phyloP scores from a whole-genome alignment of 2,113 vertebrate species.

The Ceuthmochares aereus region DNA sequence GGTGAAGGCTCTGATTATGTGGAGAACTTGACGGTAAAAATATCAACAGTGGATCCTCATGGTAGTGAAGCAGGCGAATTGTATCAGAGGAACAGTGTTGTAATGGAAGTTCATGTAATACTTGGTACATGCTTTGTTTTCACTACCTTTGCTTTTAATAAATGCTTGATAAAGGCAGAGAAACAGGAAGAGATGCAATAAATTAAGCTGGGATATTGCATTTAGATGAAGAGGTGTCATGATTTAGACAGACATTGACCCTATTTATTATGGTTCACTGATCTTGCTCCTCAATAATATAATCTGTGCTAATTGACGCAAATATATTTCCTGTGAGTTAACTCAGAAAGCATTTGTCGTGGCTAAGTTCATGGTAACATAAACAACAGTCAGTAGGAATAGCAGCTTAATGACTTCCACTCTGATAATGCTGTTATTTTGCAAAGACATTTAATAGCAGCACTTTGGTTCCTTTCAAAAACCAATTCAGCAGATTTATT shows the following conservation, averaged over 20 bases:
- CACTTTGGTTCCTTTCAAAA: constrained; percentile 31
- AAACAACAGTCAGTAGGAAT: background rate
- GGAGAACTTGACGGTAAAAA: background rate
- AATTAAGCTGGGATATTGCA: background rate
- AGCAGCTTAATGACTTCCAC: constrained; percentile 32
- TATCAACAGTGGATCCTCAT: background rate
- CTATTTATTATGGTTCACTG: background rate
- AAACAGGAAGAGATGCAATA: background rate
- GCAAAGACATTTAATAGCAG: constrained; percentile 19
- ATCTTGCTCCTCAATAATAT: background rate
- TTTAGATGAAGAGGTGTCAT: background rate
- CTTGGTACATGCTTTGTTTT: background rate
- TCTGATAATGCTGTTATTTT: constrained; percentile 51
- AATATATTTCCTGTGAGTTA: background rate
- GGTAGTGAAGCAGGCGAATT: background rate
- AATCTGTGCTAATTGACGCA: background rate
- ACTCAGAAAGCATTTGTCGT: constrained; percentile 16
- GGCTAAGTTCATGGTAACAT: background rate
- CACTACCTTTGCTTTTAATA: background rate
- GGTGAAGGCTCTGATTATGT: background rate
- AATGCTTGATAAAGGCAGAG: background rate
- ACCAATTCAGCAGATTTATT: constrained; percentile 57
- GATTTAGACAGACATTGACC: background rate
- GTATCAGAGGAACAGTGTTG: background rate
- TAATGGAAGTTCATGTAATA: background rate